Percentiles rank a stretch among this genome's conserved stretches.
phyloP scores from a whole-genome alignment of 2,113 vertebrate genomes.

The Bostrychus sinensis region DNA sequence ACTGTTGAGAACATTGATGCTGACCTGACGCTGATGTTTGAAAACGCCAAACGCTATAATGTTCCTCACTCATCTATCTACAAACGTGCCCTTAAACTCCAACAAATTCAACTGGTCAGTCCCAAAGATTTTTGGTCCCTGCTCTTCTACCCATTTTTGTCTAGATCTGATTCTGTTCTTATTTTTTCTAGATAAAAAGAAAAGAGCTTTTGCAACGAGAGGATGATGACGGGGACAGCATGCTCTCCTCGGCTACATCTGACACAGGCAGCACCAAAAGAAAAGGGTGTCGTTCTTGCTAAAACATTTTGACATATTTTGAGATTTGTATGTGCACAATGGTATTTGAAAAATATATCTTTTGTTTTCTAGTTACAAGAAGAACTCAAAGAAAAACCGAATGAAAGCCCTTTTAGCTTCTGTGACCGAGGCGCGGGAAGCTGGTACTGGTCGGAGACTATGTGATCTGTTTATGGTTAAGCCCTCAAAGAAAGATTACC shows the following conservation, averaged over 20 bases:
- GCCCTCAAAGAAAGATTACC: constrained; percentile 98
- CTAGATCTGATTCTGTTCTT: constrained; percentile 69
- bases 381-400: constrained; percentile 93
- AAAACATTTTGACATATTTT: constrained; percentile 12
- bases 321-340: background rate
- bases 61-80: constrained; percentile 97
- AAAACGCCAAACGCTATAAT: constrained; percentile 98
- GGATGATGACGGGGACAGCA: constrained; percentile 95
- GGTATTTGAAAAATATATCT: background rate
- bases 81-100: constrained; percentile 94
- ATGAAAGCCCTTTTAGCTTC: constrained; percentile 92
- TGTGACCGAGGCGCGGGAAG: constrained; percentile 91
- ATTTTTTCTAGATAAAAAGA: constrained; percentile 86
- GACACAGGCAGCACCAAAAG: constrained; percentile 94
- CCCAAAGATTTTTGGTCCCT: background rate
- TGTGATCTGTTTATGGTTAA: constrained; percentile 98
- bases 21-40: constrained; percentile 95
- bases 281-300: constrained; percentile 85
- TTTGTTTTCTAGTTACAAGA: constrained; percentile 84
- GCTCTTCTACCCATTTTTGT: background rate
- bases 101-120: constrained; percentile 95
- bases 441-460: constrained; percentile 86
- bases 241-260: constrained; percentile 95
- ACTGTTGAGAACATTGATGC: constrained; percentile 91
- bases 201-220: constrained; percentile 94